Percentiles rank a stretch among this genome's conserved stretches.
Evolutionary conservation across 2,888 invertebrate species (phyloP).

Genomic region (Caenorhabditis afra): DNA sequence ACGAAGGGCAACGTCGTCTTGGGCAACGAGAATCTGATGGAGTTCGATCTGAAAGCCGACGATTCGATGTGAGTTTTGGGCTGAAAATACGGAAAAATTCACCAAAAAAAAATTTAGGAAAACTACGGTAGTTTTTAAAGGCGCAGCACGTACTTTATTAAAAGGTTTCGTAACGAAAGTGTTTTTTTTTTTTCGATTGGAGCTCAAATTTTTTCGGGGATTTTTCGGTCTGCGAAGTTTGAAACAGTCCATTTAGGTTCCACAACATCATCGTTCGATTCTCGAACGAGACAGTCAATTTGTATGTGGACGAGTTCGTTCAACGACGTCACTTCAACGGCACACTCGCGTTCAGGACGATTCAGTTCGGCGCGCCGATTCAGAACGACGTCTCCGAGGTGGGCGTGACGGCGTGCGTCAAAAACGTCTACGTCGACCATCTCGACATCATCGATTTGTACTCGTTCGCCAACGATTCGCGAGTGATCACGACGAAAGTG

Average conservation of each 20-base stretch:
- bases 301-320: conserved; percentile 42
- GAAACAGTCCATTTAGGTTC: too few species aligned
- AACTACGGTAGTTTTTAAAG: background rate
- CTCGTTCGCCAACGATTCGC: conserved; percentile 47
- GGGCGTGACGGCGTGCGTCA: conserved; percentile 68
- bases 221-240: too few species aligned
- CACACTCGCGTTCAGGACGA: conserved; percentile 32
- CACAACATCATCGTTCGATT: conserved; percentile 45
- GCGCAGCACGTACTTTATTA: too few species aligned
- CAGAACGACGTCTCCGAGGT: conserved; percentile 55
- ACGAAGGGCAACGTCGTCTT: conserved; percentile 61
- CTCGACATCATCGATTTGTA: conserved; percentile 63
- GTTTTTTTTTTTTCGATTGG: too few species aligned
- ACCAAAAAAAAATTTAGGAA: background rate
- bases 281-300: conserved; percentile 23
- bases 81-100: background rate
- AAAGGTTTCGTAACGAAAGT: too few species aligned
- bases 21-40: conserved; percentile 37
- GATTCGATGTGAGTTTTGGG: conserved; percentile 42
- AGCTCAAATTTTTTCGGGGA: too few species aligned
- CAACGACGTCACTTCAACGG: conserved; percentile 18
- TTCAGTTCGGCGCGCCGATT: conserved; percentile 60
- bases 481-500: conserved; percentile 45
- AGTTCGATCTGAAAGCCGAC: conserved; percentile 49
- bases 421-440: conserved; percentile 66